Conservation (phyloP, 2,797 vertebrate species). For the Chelidonichthys spinosus region DNA sequence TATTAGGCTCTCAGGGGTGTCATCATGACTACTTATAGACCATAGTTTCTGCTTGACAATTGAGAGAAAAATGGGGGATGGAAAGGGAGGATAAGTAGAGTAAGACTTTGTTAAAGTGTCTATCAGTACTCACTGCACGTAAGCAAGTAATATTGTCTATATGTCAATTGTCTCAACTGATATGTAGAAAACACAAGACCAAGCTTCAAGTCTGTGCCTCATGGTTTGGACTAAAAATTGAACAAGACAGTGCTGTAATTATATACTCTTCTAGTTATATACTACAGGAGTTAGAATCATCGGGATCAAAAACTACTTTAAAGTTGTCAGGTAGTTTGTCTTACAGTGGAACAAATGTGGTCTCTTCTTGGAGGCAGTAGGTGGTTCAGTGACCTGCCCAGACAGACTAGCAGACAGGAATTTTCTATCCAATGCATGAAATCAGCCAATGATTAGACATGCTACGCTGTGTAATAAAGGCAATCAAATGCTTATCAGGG, state of each 20-base stretch:
- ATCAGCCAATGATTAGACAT: not conserved
- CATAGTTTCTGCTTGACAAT: slow-evolving; percentile 1
- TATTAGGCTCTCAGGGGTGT: slow-evolving; percentile 48
- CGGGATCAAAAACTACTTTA: not conserved
- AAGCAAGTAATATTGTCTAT: not conserved
- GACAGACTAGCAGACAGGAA: not conserved
- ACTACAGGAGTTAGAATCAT: not conserved
- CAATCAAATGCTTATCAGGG: no score
- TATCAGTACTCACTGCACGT: not conserved
- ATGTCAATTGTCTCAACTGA: not conserved
- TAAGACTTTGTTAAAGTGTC: not conserved
- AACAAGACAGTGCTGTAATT: not conserved
- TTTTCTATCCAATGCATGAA: not conserved
- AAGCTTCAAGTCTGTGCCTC: not conserved
- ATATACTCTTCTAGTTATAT: not conserved
- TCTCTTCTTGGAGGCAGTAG: not conserved
- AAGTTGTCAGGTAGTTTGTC: not conserved
- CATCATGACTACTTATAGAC: slow-evolving; percentile 10
- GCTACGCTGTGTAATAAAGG: not conserved
- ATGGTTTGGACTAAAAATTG: not conserved
- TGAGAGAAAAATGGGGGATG: not conserved
- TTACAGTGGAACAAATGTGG: no score
- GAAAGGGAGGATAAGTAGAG: not conserved
- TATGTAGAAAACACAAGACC: not conserved
- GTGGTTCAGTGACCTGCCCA: not conserved